A percentile compares a stretch with the other conserved stretches of the same genome.
Evolutionary conservation across 2,888 invertebrate species (phyloP).

Genomic region (Drosophila phalerata): DNA sequence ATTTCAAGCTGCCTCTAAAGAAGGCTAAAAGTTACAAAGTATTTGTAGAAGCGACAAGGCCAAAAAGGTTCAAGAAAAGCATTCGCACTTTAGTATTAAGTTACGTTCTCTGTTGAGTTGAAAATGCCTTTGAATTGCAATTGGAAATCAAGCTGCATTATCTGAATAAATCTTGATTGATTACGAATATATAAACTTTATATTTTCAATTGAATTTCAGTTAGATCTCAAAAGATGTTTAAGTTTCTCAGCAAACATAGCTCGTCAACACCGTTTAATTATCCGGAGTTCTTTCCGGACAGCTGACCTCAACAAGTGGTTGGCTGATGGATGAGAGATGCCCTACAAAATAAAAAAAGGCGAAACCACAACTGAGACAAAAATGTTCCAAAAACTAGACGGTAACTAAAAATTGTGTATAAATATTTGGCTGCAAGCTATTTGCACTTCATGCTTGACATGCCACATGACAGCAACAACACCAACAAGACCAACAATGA

Average conservation of each 20-base stretch:
- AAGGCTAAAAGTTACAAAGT: slow-evolving; percentile 18
- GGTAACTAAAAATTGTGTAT: slow-evolving; percentile 66
- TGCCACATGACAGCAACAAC: slow-evolving; percentile 58
- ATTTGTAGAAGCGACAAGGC: background rate
- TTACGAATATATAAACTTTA: background rate
- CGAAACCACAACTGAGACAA: slow-evolving; percentile 26
- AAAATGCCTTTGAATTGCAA: background rate
- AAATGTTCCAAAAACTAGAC: slow-evolving; percentile 20
- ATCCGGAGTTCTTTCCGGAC: slow-evolving; percentile 25
- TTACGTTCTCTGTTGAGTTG: background rate
- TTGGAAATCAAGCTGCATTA: background rate
- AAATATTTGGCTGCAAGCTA: slow-evolving; percentile 77
- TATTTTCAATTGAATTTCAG: background rate
- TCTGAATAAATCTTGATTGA: slow-evolving; percentile 22
- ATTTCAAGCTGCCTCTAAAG: slow-evolving; percentile 10
- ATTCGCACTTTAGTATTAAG: background rate
- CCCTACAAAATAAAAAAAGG: slow-evolving; percentile 16
- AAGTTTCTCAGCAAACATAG: slow-evolving; percentile 15
- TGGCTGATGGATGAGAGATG: slow-evolving; percentile 38
- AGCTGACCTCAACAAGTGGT: slow-evolving; percentile 42
- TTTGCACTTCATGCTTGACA: slow-evolving; percentile 81
- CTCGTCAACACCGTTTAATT: slow-evolving; percentile 37
- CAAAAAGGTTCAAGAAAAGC: background rate
- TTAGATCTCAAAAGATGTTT: slow-evolving; percentile 1
- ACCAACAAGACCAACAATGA: slow-evolving; percentile 32